Conservation (phyloP, 2,113 vertebrate species). For the Poecile atricapillus region DNA sequence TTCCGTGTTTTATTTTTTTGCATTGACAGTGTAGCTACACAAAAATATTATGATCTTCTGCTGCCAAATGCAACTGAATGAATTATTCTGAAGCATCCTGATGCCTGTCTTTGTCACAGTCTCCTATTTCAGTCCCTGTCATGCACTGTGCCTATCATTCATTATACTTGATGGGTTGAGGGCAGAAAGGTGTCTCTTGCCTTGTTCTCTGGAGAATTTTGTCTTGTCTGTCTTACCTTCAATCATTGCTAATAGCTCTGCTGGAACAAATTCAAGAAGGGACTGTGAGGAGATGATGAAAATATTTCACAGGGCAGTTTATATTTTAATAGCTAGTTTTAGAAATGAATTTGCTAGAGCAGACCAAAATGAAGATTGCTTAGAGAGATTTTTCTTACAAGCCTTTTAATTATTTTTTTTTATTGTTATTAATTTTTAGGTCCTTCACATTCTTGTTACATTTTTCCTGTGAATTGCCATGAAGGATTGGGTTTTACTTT, state of each 20-base stretch:
- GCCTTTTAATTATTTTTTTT: neutral
- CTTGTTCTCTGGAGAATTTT: slow-evolving; percentile 74
- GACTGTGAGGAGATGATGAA: slow-evolving; percentile 39
- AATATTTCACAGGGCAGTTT: slow-evolving; percentile 60
- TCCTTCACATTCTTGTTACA: neutral
- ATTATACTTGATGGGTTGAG: slow-evolving; percentile 66
- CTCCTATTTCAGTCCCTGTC: slow-evolving; percentile 49
- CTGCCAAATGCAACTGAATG: slow-evolving; percentile 33
- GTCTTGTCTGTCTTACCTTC: slow-evolving; percentile 73
- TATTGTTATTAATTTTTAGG: slow-evolving; percentile 21
- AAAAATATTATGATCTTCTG: slow-evolving; percentile 47
- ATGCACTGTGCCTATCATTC: slow-evolving; percentile 61
- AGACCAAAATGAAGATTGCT: slow-evolving; percentile 18
- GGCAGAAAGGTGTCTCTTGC: slow-evolving; percentile 65
- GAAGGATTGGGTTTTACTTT: neutral
- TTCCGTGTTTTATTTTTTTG: slow-evolving; percentile 21
- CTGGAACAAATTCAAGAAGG: slow-evolving; percentile 78
- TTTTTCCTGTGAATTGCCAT: neutral
- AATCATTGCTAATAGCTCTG: slow-evolving; percentile 86
- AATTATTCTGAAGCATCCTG: slow-evolving; percentile 65
- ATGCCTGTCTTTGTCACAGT: slow-evolving; percentile 54
- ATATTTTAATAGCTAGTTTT: slow-evolving; percentile 52
- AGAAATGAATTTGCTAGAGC: slow-evolving; percentile 29
- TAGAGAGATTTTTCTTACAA: slow-evolving; percentile 22
- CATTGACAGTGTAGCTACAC: neutral